Conservation (phyloP, 2,888 invertebrate genomes). For the Spodoptera littoralis region DNA sequence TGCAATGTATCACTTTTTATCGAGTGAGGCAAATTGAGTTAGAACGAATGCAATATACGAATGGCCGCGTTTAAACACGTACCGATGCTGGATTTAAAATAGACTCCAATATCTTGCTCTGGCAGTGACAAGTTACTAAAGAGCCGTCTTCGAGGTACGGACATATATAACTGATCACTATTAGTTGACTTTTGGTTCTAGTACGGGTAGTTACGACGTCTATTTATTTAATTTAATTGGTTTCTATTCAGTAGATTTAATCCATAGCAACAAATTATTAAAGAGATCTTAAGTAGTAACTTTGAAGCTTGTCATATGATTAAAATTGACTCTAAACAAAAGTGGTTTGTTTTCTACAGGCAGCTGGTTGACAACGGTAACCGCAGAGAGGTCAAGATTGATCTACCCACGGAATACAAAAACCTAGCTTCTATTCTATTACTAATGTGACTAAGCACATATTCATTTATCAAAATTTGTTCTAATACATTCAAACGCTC, state of each 20-base stretch:
- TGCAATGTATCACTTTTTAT: constrained; percentile 48
- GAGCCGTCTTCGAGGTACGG: constrained; percentile 16
- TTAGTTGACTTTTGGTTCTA: constrained; percentile 36
- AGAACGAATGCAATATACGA: constrained; percentile 32
- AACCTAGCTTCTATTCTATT: too few species aligned
- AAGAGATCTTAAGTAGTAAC: too few species aligned
- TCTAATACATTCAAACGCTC: too few species aligned
- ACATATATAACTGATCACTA: constrained; percentile 34
- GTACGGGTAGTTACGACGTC: constrained; percentile 6
- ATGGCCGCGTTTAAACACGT: constrained; percentile 26
- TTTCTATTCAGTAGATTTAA: background rate
- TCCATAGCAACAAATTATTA: too few species aligned
- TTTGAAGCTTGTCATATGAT: too few species aligned
- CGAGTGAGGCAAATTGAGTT: constrained; percentile 34
- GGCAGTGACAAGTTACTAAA: constrained; percentile 26
- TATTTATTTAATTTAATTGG: constrained; percentile 19
- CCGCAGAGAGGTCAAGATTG: too few species aligned
- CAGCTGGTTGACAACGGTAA: too few species aligned
- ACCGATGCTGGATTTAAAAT: constrained; percentile 16
- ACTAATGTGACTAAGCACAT: too few species aligned
- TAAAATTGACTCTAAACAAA: too few species aligned
- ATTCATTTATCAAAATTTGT: too few species aligned
- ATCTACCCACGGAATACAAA: too few species aligned
- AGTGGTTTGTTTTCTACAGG: too few species aligned
- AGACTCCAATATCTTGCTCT: constrained; percentile 30